phyloP scores from a whole-genome alignment of 2,797 vertebrate genomes.

The Myotis pilosus region DNA sequence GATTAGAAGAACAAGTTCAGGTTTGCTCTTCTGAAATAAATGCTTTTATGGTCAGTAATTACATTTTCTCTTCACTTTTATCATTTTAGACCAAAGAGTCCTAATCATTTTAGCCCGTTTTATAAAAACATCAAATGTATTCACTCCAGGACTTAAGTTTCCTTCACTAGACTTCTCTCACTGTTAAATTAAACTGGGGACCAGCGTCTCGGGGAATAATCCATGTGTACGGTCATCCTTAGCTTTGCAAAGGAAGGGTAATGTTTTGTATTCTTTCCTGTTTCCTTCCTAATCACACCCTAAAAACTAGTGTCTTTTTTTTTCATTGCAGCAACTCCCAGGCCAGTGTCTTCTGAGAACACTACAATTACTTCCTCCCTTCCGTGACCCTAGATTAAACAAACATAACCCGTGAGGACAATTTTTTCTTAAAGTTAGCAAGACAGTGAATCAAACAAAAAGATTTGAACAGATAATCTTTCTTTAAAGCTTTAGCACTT shows the following conservation, averaged over 20 bases:
- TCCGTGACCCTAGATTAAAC: background rate
- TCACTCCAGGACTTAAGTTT: background rate
- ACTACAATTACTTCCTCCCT: background rate
- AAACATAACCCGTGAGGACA: background rate
- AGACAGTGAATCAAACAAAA: background rate
- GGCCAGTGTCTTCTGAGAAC: background rate
- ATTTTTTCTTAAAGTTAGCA: background rate
- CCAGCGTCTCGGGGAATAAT: background rate
- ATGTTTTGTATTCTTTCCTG: background rate
- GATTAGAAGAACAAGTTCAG: background rate
- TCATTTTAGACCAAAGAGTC: background rate
- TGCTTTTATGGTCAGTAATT: background rate
- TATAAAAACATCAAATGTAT: background rate
- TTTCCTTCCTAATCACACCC: background rate
- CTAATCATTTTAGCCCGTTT: background rate
- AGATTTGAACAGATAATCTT: background rate
- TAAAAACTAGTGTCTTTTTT: background rate
- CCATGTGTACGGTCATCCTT: background rate
- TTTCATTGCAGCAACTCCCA: background rate
- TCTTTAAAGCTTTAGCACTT: background rate
- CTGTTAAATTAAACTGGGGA: background rate
- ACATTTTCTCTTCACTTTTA: background rate
- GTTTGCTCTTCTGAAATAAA: constrained; percentile 40
- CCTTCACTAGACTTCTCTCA: background rate
- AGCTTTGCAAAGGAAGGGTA: background rate